A percentile compares a stretch with the other conserved stretches of the same genome.
phyloP scores from a whole-genome alignment of 1,140 invertebrate genomes.

The Anoplophora glabripennis region DNA sequence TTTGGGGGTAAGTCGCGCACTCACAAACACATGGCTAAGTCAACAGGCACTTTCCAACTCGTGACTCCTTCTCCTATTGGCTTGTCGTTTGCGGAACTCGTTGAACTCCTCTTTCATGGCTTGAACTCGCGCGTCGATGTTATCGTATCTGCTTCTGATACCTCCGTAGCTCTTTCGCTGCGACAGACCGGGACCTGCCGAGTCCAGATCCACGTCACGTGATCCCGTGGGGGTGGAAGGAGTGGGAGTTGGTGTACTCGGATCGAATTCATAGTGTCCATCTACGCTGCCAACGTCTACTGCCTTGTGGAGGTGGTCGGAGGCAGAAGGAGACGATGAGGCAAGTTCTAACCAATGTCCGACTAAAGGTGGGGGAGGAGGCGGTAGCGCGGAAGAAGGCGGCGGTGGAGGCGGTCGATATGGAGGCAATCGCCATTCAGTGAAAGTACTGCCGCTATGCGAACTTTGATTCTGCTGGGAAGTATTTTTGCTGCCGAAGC shows the following conservation, averaged over 20 bases:
- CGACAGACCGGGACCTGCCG: conserved; percentile 49
- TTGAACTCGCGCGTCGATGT: conserved; percentile 85
- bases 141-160: conserved; percentile 61
- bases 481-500: conserved; percentile 90
- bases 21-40: conserved; percentile 2
- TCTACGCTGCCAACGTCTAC: conserved; percentile 85
- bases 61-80: conserved; percentile 62
- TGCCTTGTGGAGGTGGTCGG: conserved; percentile 52
- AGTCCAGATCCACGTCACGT: conserved; percentile 54
- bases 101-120: conserved; percentile 95
- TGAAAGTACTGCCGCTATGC: conserved; percentile 66
- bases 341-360: conserved; percentile 61
- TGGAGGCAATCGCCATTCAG: conserved; percentile 72
- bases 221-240: conserved; percentile 66
- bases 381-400: conserved; percentile 46
- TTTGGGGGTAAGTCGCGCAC: conserved; percentile 11
- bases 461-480: conserved; percentile 70
- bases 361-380: conserved; percentile 51
- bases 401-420: conserved; percentile 68
- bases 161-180: conserved; percentile 45
- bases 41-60: conserved; percentile 76
- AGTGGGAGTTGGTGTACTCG: conserved; percentile 71
- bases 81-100: conserved; percentile 85
- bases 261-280: conserved; percentile 93
- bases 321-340: conserved; percentile 54